Base-by-base conservation (phyloP, 2,113 vertebrate species). In the Brienomyrus longianalis region DNA sequence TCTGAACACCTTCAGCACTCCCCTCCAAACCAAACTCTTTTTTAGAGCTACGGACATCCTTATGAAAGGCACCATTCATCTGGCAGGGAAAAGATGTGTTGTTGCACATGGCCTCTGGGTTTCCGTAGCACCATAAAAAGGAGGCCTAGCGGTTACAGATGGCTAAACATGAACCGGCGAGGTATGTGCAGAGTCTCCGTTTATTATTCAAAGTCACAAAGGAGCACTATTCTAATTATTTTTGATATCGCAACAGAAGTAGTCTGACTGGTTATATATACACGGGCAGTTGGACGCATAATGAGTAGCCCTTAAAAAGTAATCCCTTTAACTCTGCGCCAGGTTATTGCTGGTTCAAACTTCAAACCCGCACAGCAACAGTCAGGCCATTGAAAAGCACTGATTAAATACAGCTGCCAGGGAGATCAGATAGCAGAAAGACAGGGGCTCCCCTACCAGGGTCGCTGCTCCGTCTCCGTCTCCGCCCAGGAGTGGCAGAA, bases 401-500 rank as follows among this genome's bases (percentile, higher is more conserved):
- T 10, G 21, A 48, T 21, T 80, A 80, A 54, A 39, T 50, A 23
- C 7, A 52, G 48, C 70, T 77, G 56, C 23, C 21, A 23, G 39
- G 47, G n/a, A 39, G 88, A 51, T 54, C 89, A 52, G 23, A n/a
- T n/a, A 88, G 80, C 48, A 91, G 5, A 7, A 9, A 56, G 51
- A 62, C 15, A 11, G n/a, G 85, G 17, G 8, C 21, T 13, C 27
- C 39, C 89, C 90, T 86, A 96, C 96, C 95, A 51, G 95, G 91
- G 1, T 95, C 95, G 43, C 91, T 95, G 90, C 94, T 96, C 87
- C 95, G 93, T 66, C 95, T 91, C 87, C 95, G 94, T 66, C 94
- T 92, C 52, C 91, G 88, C 45, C 90, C 93, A 86, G 94, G 93
- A 2, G 95, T 94, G 35, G 95, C 94, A 85, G 94, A 91, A 77